Evolutionary conservation across 2,888 invertebrate genomes (phyloP).

Genomic region (Balanococcus diminutus): DNA sequence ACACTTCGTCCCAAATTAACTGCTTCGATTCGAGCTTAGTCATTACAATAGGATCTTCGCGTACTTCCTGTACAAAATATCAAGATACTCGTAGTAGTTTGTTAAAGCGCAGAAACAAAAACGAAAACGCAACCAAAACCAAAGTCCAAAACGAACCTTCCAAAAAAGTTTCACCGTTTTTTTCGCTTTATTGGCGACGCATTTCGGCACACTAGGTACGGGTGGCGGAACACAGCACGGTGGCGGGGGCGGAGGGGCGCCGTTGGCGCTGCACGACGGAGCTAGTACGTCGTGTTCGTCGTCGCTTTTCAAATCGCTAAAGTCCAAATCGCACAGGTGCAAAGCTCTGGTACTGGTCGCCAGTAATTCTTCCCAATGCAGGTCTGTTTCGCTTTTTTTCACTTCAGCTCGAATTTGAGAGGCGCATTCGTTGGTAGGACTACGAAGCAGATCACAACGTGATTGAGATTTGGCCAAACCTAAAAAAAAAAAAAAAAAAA

Average conservation of each 20-base stretch:
- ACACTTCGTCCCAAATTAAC: conserved; percentile 91
- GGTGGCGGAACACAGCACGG: conserved; percentile 61
- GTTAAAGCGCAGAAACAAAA: not conserved
- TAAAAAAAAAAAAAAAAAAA: no score
- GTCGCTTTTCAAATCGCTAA: conserved; percentile 87
- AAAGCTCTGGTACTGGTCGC: conserved; percentile 76
- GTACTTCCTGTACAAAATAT: conserved; percentile 69
- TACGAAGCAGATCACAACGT: conserved; percentile 70
- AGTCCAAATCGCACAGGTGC: conserved; percentile 92
- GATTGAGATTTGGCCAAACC: conserved; percentile 60
- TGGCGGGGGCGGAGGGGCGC: conserved; percentile 80
- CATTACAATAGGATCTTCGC: conserved; percentile 75
- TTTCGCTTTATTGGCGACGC: conserved; percentile 73
- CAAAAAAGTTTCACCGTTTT: conserved; percentile 98
- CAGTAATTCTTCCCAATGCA: conserved; percentile 93
- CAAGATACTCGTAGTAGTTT: no score
- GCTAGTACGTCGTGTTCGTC: conserved; percentile 83
- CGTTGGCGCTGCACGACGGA: conserved; percentile 70
- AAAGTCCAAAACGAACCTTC: conserved; percentile 65
- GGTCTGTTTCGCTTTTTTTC: conserved; percentile 89
- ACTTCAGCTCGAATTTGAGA: conserved; percentile 59
- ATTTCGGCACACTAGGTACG: conserved; percentile 57
- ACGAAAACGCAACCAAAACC: not conserved
- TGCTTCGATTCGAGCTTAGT: conserved; percentile 63
- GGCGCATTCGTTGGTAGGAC: conserved; percentile 70